Evolutionary conservation across 2,888 invertebrate genomes (phyloP), one percentile per base, ranked within the genome.

Genomic region (Calliopum simillimum): DNA sequence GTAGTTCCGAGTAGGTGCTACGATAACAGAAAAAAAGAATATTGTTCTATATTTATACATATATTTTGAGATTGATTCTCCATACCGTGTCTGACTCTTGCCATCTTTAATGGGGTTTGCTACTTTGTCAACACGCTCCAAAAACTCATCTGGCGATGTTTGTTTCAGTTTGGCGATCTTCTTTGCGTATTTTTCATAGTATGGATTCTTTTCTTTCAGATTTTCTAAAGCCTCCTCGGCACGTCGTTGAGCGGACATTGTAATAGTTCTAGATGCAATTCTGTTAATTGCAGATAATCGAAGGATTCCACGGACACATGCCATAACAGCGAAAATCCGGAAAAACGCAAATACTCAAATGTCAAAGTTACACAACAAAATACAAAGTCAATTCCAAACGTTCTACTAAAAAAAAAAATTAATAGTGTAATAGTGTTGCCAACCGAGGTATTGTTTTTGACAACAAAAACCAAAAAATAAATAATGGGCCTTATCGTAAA

Each of bases 131-230:
- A 93, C 84, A 74, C 91, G 88, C 44, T 89, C 85, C 58, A 92
- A 78, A 80, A 94, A 93, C 81, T 94, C 93, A 76, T 92, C 91
- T 0, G 94, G 94, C 3, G 92, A 91, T 0, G 91, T 91, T 83
- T 92, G 87, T 82, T 94, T 94, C 21, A 94, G 82, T 71, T 89
- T 87, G 0, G 92, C 89, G 74, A 96, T 93, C 83, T 94, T 94
- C 2, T 88, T 86, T 0, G 94, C 91, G 86, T 96, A 96, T 80
- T 95, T 96, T 19, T 92, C 91, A 79, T 88, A 95, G 81, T 92
- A 95, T 0, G 95, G 94, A 86, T 95, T 96, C 4, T 82, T 85
- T 55, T 88, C 85, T 59, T 85, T 85, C 6, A 90, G 76, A 16
- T 88, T 85, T 16, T 89, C 88, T 4, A 89, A 73, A 1, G 84